A percentile compares a stretch with the other conserved stretches of the same genome.
phyloP scores from a whole-genome alignment of 2,797 vertebrate genomes.

The Rhynchotus rufescens region DNA sequence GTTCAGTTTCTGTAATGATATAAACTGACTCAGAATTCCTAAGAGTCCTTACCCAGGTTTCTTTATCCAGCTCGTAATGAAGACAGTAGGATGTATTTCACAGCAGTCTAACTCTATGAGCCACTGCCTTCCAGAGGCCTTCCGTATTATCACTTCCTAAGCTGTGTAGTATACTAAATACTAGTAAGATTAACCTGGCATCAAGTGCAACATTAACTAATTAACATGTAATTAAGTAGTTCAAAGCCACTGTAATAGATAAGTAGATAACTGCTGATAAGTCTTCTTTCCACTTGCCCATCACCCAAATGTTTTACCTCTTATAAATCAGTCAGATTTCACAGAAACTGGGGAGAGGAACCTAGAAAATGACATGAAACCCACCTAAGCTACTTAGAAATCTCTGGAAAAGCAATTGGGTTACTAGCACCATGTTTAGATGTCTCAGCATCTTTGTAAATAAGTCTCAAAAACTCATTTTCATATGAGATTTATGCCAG shows the following conservation, averaged over 20 bases:
- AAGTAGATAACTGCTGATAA: conserved; percentile 8
- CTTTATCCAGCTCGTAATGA: neutral
- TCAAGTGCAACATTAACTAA: conserved; percentile 73
- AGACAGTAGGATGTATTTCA: neutral
- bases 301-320: neutral
- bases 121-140: neutral
- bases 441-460: neutral
- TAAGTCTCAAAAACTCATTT: neutral
- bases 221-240: conserved; percentile 54
- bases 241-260: conserved; percentile 1
- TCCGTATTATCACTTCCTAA: conserved; percentile 32
- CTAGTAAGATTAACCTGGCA: conserved; percentile 43
- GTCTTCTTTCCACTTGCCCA: conserved; percentile 14
- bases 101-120: neutral
- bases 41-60: neutral
- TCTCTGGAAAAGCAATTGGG: neutral
- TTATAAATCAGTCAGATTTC: neutral
- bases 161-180: conserved; percentile 27
- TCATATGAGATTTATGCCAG: neutral
- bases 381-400: neutral
- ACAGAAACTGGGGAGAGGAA: neutral
- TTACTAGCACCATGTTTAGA: neutral
- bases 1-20: neutral
- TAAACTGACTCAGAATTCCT: neutral
- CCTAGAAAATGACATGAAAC: neutral